Conservation (phyloP, 1,140 invertebrate genomes). For the Leptoteleia sp. region DNA sequence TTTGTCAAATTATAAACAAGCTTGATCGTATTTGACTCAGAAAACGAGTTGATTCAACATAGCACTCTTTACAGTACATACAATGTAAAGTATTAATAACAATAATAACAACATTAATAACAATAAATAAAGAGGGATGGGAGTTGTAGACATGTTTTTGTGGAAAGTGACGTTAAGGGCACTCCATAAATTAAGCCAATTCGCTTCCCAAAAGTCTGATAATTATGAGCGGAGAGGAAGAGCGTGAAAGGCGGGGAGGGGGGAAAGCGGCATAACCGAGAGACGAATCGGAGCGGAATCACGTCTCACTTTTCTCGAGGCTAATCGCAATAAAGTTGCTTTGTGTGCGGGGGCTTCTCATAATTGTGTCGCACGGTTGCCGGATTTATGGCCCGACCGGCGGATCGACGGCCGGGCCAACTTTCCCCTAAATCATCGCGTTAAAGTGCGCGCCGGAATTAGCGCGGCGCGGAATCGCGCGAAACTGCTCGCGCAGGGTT, state of each 20-base stretch:
- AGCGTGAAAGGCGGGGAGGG: background rate
- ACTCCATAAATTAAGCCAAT: conserved; percentile 9
- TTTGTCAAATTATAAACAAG: too few relatives aligned
- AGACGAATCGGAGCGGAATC: background rate
- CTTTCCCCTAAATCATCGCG: conserved; percentile 13
- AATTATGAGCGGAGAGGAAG: background rate
- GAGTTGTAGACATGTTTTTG: too few relatives aligned
- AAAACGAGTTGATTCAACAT: too few relatives aligned
- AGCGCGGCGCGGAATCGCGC: conserved; percentile 11
- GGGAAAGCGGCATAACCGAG: too few relatives aligned
- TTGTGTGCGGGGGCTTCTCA: conserved; percentile 2
- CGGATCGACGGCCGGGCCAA: conserved; percentile 5
- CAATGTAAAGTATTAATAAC: too few relatives aligned
- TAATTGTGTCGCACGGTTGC: conserved; percentile 5
- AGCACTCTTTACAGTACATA: too few relatives aligned
- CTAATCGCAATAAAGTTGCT: conserved; percentile 15
- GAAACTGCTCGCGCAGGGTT: conserved; percentile 41
- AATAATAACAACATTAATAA: too few relatives aligned
- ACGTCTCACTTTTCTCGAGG: conserved; percentile 3
- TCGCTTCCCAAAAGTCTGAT: background rate
- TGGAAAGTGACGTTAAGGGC: too few relatives aligned
- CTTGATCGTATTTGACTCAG: too few relatives aligned
- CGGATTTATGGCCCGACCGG: conserved; percentile 24
- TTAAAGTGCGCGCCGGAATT: conserved; percentile 13
- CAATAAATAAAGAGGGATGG: too few relatives aligned